Evolutionary conservation across 2,888 invertebrate genomes (phyloP).

Genomic region (Aspidapion aeneum): DNA sequence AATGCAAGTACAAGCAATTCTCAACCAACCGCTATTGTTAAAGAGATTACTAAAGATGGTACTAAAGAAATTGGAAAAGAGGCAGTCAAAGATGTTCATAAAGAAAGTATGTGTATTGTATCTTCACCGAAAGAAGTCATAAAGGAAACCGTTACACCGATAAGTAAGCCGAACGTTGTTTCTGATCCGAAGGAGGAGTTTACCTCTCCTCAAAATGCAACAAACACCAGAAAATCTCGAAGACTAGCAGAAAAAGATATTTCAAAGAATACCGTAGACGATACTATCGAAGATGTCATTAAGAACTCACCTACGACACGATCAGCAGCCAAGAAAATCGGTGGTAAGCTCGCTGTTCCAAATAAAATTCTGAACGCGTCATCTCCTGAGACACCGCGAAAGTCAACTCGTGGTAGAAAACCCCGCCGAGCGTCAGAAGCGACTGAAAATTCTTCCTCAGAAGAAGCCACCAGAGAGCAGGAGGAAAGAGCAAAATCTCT

Average conservation of each 20-base stretch:
- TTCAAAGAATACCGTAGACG: slow-evolving; percentile 75
- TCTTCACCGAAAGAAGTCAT: neutral
- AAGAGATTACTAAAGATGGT: slow-evolving; percentile 45
- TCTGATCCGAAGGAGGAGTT: slow-evolving; percentile 59
- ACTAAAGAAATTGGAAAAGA: slow-evolving; percentile 33
- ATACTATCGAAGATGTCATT: slow-evolving; percentile 86
- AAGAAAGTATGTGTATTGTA: slow-evolving; percentile 10
- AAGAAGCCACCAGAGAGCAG: slow-evolving; percentile 49
- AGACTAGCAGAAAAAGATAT: slow-evolving; percentile 76
- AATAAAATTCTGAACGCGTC: slow-evolving; percentile 23
- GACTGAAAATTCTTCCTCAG: slow-evolving; percentile 59
- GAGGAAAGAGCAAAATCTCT: slow-evolving; percentile 22
- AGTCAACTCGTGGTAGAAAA: slow-evolving; percentile 62
- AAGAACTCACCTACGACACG: slow-evolving; percentile 58
- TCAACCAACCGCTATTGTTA: slow-evolving; percentile 47
- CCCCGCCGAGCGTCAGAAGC: slow-evolving; percentile 65
- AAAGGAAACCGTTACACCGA: slow-evolving; percentile 28
- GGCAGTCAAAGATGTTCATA: slow-evolving; percentile 31
- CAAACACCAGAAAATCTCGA: slow-evolving; percentile 76
- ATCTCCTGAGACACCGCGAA: slow-evolving; percentile 46
- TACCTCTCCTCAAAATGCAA: slow-evolving; percentile 50
- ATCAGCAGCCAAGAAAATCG: slow-evolving; percentile 50
- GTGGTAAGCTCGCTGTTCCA: slow-evolving; percentile 54
- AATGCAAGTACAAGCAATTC: slow-evolving; percentile 42
- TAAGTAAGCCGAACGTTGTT: slow-evolving; percentile 47